phyloP scores from a whole-genome alignment of 2,888 invertebrate species.

The Clunio marinus region DNA sequence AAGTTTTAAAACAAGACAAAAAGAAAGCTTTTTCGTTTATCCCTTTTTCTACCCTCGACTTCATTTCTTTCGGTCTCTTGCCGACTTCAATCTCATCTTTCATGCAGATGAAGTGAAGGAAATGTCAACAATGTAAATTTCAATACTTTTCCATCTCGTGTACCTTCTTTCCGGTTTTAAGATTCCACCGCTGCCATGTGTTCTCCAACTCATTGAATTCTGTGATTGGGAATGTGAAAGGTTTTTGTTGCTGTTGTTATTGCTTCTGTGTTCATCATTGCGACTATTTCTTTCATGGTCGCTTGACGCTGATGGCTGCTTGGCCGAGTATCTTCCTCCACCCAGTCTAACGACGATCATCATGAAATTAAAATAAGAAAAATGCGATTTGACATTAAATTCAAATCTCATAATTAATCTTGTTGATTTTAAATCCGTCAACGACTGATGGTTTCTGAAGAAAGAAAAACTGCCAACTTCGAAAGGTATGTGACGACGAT shows the following conservation, averaged over 20 bases:
- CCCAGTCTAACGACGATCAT: slow-evolving; percentile 13
- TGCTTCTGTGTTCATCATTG: slow-evolving; percentile 8
- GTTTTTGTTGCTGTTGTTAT: slow-evolving; percentile 32
- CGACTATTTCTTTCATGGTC: slow-evolving; percentile 9
- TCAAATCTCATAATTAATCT: neutral
- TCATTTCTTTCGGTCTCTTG: too few species aligned
- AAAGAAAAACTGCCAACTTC: too few species aligned
- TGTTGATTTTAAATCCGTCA: too few species aligned
- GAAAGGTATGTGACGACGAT: too few species aligned
- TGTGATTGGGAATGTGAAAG: slow-evolving; percentile 44
- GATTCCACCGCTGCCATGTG: slow-evolving; percentile 41
- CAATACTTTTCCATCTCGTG: too few species aligned
- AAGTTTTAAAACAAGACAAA: too few species aligned
- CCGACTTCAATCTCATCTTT: too few species aligned
- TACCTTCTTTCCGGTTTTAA: slow-evolving; percentile 30
- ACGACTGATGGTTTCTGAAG: too few species aligned
- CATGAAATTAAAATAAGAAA: neutral
- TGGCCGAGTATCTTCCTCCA: slow-evolving; percentile 26
- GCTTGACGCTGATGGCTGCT: slow-evolving; percentile 12
- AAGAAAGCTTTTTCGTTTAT: too few species aligned
- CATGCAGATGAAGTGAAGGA: too few species aligned
- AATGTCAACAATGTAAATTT: too few species aligned
- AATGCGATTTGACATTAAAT: neutral
- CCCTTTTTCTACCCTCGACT: too few species aligned
- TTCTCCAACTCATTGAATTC: slow-evolving; percentile 43